Base-by-base conservation (phyloP, 1,140 invertebrate genomes). In the Brachionus koreanus region DNA sequence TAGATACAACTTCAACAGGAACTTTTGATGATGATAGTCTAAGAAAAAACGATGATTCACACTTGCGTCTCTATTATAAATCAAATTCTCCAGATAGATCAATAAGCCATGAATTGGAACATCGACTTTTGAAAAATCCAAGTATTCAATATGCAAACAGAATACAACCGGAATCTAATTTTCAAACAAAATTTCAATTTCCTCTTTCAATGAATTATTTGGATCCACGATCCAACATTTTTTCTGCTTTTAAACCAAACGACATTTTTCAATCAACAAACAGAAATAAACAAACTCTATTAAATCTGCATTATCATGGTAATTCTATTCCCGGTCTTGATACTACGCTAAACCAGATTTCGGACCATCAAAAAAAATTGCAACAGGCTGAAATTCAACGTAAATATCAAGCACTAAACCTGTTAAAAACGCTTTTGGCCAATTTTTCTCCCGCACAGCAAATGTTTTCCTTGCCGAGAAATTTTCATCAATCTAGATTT, bases 81-180 rank as follows among this genome's bases (percentile, higher is more conserved):
- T 79, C 76, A 19, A 79, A 79, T 42, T 52, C 29, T 23, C 76
- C 46, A 4, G 61, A 52, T 42, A 29, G 61, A 23, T 61, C 49
- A 9, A 61, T 79, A n/a, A 79, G 76, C 19, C 76, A 79, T 65
- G 76, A 79, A 65, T 7, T 79, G 16, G 76, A 79, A 61, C 76
- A 79, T 25, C 16, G 76, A 39, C 39, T 79, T 23, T 3, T 79
- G 7, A 79, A 79, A n/a, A 79, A 61, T 65, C 76, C 76, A 3
- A 25, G 7, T 29, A 61, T 39, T 63, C 12, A 57, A 35, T 61
- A 25, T 35, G 9, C 13, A 13, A 43, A n/a, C 13, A 13, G 13
- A 39, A 29, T 19, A 12, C 9, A 42, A 13, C 76, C 19, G 33
- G 35, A 29, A 37, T 19, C n/a, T 65, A 37, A 6, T n/a, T 65